Base-by-base conservation (phyloP, 2,797 vertebrate genomes). In the Neopelma chrysocephalum region DNA sequence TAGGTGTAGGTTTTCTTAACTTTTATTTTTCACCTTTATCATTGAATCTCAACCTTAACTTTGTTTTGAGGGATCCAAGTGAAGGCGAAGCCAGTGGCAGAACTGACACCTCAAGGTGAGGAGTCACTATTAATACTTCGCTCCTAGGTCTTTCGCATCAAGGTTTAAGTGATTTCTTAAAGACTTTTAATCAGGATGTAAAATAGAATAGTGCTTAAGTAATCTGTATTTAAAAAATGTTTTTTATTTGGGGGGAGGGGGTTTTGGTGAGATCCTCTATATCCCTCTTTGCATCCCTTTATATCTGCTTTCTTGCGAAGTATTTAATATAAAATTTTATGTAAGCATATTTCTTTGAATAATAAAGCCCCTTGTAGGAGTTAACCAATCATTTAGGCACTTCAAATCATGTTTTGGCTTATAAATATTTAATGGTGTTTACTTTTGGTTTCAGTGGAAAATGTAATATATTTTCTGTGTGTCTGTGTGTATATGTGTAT, bases 51-150 rank as follows among this genome's bases (percentile, higher is more conserved):
- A 97, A 97, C 98, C 97, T 98, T 98, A 97, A 97, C 97, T 98
- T 98, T 98, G 98, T 98, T 99, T 98, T 98, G 98, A 99, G 99
- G 99, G 98, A 99, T 97, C 99, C 99, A 97, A 99, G 98, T 98
- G 99, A 99, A 98, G 99, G 98, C 81, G 99, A 99, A 98, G 98
- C 99, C 98, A 99, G 99, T 97, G 98, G 98, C 98, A 99, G 99
- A 98, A 98, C 98, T 93, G 99, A 99, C 97, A 98, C 99, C 90
- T 98, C 99, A 96, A 99, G 99, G 99, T 99, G 98, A 99, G 99
- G 97, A 96, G 96, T 96, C 96, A 96, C 96, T 95, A 93, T 96
- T 93, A 85, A 96, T 92, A 87, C 97, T 97, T 97, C 83, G 96
- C 97, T 96, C 93, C 93, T 78, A 94, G 97, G 96, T 89, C 95